These are phyloP conservation scores for Isichthys henryi DNA, from an alignment of 2,113 vertebrate species.

Conservation along the genomic window DNA sequence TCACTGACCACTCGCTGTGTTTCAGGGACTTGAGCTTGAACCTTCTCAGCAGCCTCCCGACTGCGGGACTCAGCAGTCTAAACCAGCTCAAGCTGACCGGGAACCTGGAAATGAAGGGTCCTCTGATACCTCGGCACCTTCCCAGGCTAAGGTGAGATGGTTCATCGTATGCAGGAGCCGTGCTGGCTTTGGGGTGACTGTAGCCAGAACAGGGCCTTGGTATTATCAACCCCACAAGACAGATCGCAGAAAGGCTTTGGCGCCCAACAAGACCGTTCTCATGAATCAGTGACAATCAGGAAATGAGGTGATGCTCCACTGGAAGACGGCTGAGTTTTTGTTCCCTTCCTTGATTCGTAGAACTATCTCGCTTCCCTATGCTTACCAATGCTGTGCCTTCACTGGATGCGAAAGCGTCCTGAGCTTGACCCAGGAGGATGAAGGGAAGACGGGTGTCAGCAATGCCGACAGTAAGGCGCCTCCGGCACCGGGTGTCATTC, in stretches of 20 bases:
- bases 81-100: slow-evolving; percentile 87
- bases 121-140: slow-evolving; percentile 74
- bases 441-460: slow-evolving; percentile 60
- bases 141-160: slow-evolving; percentile 78
- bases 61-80: slow-evolving; percentile 69
- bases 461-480: not conserved
- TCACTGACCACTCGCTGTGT: not conserved
- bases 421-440: slow-evolving; percentile 60
- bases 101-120: slow-evolving; percentile 77
- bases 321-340: not conserved
- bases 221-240: not conserved
- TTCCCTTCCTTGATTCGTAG: slow-evolving; percentile 46
- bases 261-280: not conserved
- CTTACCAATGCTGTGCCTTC: slow-evolving; percentile 96
- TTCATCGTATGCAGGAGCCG: not conserved
- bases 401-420: slow-evolving; percentile 73
- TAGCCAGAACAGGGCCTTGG: not conserved
- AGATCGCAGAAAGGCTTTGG: not conserved
- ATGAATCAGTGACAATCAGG: not conserved
- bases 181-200: not conserved
- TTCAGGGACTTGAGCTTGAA: slow-evolving; percentile 87
- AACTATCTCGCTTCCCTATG: slow-evolving; percentile 91
- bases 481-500: not conserved
- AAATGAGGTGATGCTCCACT: not conserved
- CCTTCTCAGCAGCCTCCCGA: slow-evolving; percentile 69